Base-by-base conservation (phyloP, 2,797 vertebrate species). In the Thaleichthys pacificus region DNA sequence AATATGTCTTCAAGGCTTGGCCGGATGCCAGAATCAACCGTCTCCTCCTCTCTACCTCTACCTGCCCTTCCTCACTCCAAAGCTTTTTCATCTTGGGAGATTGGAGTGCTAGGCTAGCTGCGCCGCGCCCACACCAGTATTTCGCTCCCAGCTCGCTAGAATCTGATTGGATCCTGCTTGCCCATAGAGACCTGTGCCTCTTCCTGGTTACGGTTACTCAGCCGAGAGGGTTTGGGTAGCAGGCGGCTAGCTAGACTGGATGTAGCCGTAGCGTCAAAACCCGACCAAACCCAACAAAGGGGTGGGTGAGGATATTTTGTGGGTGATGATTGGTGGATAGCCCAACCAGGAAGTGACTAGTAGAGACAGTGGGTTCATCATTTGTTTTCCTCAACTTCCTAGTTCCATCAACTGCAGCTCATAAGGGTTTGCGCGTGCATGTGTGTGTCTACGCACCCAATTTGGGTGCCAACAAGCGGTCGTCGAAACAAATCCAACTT, bases 391-490 rank as follows among this genome's bases (percentile, higher is more conserved):
- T 15, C 2, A 35, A 35, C 32, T 1, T 8, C 32, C 32, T 0
- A 35, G 32, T 35, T 35, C 68, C 77, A 77, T 68, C 69, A 63
- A 61, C 75, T 68, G 61, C 78, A 63, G 63, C 58, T 42, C 49
- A 60, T 74, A 67, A 58, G 26, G 30, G 62, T 7, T 11, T 42
- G 71, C 26, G 65, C 49, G 75, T 42, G 57, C 6, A n/a, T 66
- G 12, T 22, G 70, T 57, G 70, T 58, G 63, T 66, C 26, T 66
- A 49, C 38, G 32, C 38, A 32, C 19, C 17, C 19, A 28, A n/a
- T 12, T 32, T 42, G 63, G 32, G 30, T 65, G 15, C n/a, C 8
- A 15, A 9, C 28, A 28, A 28, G 54, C 22, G 54, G 42, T 8
- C 26, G 58, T 24, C 51, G 14, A 17, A 63, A 35, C 47, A 47